Base-by-base conservation (phyloP, 2,113 vertebrate genomes). In the Strigops habroptila region DNA sequence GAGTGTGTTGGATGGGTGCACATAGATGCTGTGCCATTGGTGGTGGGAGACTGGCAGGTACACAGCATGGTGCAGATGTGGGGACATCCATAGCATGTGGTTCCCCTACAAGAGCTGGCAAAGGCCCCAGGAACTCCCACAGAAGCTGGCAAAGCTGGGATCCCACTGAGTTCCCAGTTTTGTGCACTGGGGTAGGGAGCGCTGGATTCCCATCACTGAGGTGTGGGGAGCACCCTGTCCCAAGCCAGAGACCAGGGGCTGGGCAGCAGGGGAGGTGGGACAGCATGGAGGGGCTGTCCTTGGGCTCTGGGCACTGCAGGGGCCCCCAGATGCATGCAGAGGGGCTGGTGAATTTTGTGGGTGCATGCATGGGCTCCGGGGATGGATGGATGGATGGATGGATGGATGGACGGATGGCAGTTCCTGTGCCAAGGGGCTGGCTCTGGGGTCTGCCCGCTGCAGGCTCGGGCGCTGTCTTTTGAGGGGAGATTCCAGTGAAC, bases 61-160 rank as follows among this genome's bases (percentile, higher is more conserved):
- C 51, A 39, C 23, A 33, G 30, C 23, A 44, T 1, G 10, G 70
- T n/a, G 24, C 41, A n/a, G 19, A 15, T 10, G 14, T 2, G 5
- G 22, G 7, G 37, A 35, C 10, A 55, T 16, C 53, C 2, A 0
- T 46, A 21, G 30, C 1, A 0, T 2, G 4, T 21, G 17, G 18
- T 9, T 60, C 41, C 13, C 35, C 1, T 2, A 37, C 53, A 33
- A n/a, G 37, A 74, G 18, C 44, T 17, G 6, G 39, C n/a, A 44
- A 25, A 6, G 17, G 43, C 30, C 13, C 74, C 43, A 14, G 49
- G 37, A 85, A 18, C 25, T 68, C 30, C 43, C 1, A 3, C 4
- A 7, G 28, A 25, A 91, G 33, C 7, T 21, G 12, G 31, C n/a
- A 28, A 8, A 2, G 12, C 24, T 18, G 60, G 18, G 28, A 51